Evolutionary conservation across 2,797 vertebrate species (phyloP).

Genomic region (Thunnus albacares): DNA sequence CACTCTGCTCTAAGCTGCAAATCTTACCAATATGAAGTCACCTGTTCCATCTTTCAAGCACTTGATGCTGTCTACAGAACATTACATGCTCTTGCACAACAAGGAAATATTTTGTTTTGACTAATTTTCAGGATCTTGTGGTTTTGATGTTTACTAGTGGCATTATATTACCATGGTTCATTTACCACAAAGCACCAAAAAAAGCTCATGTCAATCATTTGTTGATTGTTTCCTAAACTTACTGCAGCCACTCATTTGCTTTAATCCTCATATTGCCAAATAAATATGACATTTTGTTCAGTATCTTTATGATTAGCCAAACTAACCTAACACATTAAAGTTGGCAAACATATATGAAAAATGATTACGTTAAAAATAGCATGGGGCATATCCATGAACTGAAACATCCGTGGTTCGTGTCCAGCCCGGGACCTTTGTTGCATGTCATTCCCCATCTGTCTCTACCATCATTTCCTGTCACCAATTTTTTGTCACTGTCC

Average conservation of each 20-base stretch:
- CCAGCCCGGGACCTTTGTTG: too few species aligned
- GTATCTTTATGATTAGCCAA: background rate
- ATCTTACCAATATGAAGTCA: background rate
- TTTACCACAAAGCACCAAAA: background rate
- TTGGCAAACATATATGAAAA: background rate
- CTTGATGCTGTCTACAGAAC: background rate
- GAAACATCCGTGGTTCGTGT: too few species aligned
- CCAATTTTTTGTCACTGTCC: background rate
- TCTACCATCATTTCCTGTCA: background rate
- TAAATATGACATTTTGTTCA: background rate
- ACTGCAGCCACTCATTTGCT: background rate
- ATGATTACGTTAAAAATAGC: background rate
- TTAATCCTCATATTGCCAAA: background rate
- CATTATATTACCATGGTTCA: background rate
- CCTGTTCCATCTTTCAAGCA: slow-evolving; percentile 13
- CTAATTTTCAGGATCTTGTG: background rate
- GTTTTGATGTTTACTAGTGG: slow-evolving; percentile 12
- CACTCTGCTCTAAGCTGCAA: slow-evolving; percentile 14
- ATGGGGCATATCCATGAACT: background rate
- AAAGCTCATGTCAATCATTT: background rate
- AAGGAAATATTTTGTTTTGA: slow-evolving; percentile 3
- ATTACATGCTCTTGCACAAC: slow-evolving; percentile 14
- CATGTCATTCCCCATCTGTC: background rate
- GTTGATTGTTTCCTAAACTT: background rate
- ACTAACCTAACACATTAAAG: too few species aligned